Conservation (phyloP, 2,888 invertebrate species). For the Trichogramma dendrolimi region DNA sequence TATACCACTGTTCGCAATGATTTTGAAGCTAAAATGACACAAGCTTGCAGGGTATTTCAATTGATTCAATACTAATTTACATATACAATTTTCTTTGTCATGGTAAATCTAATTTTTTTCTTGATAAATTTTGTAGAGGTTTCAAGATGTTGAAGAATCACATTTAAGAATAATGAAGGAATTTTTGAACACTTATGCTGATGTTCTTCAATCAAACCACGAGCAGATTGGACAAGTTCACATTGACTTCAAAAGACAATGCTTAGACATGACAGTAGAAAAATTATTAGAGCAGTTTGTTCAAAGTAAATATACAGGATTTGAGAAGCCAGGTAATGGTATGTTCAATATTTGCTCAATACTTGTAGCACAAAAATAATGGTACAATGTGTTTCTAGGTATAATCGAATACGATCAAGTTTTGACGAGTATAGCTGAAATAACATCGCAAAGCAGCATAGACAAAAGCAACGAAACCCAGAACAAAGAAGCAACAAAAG, state of each 20-base stretch:
- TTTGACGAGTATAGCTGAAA: conserved; percentile 45
- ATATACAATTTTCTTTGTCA: conserved; percentile 4
- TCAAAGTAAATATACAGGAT: conserved; percentile 85
- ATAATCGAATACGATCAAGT: conserved; percentile 49
- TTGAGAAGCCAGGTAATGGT: conserved; percentile 79
- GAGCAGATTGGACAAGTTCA: conserved; percentile 89
- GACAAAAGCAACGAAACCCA: conserved; percentile 36
- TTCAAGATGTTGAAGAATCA: conserved; percentile 90
- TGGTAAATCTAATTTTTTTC: conserved; percentile 9
- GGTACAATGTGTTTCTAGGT: conserved; percentile 35
- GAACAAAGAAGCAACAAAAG: conserved; percentile 44
- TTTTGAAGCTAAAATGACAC: conserved; percentile 93
- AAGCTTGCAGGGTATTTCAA: conserved; percentile 71
- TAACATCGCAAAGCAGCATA: conserved; percentile 41
- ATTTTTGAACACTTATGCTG: conserved; percentile 84
- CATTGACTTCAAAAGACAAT: conserved; percentile 86
- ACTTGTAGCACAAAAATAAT: not conserved
- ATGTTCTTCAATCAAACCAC: conserved; percentile 83
- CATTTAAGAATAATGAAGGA: conserved; percentile 93
- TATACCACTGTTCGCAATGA: conserved; percentile 86
- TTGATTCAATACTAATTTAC: conserved; percentile 2
- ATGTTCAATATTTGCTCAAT: not conserved
- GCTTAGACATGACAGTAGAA: conserved; percentile 87
- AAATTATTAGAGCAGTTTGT: conserved; percentile 89
- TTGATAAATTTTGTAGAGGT: conserved; percentile 59